These are phyloP conservation scores for Macrophya alboannulata DNA, from an alignment of 2,888 invertebrate species.

Conservation along the genomic window DNA sequence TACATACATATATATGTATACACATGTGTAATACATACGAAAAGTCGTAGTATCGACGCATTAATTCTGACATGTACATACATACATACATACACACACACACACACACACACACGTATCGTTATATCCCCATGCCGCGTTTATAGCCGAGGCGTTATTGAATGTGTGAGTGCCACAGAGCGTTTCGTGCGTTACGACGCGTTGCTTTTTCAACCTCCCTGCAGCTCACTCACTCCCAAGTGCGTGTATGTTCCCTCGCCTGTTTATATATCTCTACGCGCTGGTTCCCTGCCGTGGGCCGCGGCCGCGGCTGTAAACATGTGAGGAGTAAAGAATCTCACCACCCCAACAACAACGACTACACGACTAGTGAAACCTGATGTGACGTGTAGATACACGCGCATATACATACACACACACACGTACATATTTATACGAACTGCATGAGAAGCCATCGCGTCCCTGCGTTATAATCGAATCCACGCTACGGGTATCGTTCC, in stretches of 20 bases:
- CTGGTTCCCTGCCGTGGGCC: neutral
- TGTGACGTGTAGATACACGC: neutral
- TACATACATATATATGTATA: neutral
- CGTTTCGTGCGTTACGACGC: constrained; percentile 7
- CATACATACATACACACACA: too few species aligned
- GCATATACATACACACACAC: neutral
- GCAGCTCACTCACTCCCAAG: neutral
- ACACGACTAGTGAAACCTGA: constrained; percentile 23
- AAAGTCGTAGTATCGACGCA: neutral
- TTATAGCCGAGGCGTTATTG: constrained; percentile 5
- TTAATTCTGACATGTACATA: neutral
- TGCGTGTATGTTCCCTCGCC: constrained; percentile 11
- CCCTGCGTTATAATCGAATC: constrained; percentile 19
- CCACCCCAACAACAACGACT: constrained; percentile 29
- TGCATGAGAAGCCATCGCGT: constrained; percentile 5
- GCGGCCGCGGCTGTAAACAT: neutral
- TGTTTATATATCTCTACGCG: neutral
- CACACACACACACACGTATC: too few species aligned
- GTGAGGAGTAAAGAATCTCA: constrained; percentile 42
- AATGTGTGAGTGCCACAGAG: neutral
- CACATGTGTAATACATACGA: neutral
- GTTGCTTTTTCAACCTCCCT: neutral
- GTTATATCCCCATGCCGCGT: neutral
- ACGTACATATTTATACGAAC: neutral
- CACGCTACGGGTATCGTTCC: neutral